These are phyloP conservation scores for Leiothrix lutea DNA, from an alignment of 2,113 vertebrate genomes.

Conservation along the genomic window DNA sequence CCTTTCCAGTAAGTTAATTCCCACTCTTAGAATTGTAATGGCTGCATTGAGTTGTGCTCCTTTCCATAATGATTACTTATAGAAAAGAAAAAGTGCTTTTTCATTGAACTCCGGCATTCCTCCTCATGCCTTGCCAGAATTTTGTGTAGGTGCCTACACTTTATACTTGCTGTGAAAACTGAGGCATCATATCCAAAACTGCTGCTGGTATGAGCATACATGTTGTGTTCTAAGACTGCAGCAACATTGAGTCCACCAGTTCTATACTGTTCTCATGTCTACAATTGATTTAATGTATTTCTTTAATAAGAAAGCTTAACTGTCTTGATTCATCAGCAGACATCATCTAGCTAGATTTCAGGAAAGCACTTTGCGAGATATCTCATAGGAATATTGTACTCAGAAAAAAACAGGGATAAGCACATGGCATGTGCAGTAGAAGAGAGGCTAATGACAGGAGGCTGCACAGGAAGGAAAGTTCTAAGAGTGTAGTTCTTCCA, in stretches of 20 bases:
- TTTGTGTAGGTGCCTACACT: background rate
- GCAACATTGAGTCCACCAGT: background rate
- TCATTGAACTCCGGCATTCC: background rate
- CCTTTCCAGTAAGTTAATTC: slow-evolving; percentile 45
- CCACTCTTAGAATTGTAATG: background rate
- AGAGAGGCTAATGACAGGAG: background rate
- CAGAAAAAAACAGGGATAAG: background rate
- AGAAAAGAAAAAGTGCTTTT: slow-evolving; percentile 10
- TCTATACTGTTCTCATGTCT: background rate
- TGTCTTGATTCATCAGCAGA: background rate
- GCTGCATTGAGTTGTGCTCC: slow-evolving; percentile 1
- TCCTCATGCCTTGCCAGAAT: background rate
- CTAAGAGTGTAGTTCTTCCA: background rate
- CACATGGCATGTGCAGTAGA: background rate
- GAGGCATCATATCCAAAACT: background rate
- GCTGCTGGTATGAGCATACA: background rate
- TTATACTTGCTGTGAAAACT: background rate
- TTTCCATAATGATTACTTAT: background rate
- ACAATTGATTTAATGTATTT: background rate
- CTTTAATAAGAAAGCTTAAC: background rate
- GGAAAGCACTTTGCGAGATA: background rate
- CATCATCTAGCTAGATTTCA: background rate
- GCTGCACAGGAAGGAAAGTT: background rate
- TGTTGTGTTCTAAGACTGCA: background rate
- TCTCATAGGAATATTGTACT: background rate